Conservation (phyloP, 2,888 invertebrate species). For the Leptinotarsa tumamoca region DNA sequence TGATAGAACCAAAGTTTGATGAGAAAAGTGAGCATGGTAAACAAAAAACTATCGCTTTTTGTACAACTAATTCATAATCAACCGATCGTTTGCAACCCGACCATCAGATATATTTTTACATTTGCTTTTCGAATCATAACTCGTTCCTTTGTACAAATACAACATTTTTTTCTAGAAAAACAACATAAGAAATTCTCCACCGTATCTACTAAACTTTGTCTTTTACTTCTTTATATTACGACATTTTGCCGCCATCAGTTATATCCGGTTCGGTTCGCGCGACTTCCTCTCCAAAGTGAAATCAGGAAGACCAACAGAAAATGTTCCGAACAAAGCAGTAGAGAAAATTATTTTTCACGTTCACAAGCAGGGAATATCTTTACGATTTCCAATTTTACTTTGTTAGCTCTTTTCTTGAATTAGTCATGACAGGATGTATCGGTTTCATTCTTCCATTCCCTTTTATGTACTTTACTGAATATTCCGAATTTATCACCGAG, state of each 20-base stretch:
- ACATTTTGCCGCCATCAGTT: conserved; percentile 61
- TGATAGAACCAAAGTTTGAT: too few relatives aligned
- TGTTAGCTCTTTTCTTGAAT: conserved; percentile 12
- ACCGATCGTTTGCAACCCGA: too few relatives aligned
- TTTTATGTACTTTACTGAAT: neutral
- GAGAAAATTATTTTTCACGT: conserved; percentile 45
- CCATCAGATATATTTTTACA: too few relatives aligned
- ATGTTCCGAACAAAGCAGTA: conserved; percentile 47
- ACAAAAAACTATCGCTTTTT: too few relatives aligned
- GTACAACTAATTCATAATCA: too few relatives aligned
- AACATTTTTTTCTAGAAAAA: neutral
- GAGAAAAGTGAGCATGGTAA: too few relatives aligned
- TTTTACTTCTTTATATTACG: conserved; percentile 57
- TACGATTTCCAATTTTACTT: conserved; percentile 14
- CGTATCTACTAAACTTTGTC: conserved; percentile 32
- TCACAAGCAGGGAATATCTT: conserved; percentile 7
- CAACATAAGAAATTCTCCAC: neutral
- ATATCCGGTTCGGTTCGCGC: conserved; percentile 60
- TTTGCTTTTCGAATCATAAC: neutral
- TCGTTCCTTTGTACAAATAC: neutral
- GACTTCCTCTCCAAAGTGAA: conserved; percentile 55
- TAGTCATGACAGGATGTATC: conserved; percentile 21
- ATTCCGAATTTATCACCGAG: neutral
- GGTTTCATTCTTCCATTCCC: conserved; percentile 13
- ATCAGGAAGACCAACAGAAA: conserved; percentile 50